Base-by-base conservation (phyloP, 2,797 vertebrate species). In the Sebastes jordani region DNA sequence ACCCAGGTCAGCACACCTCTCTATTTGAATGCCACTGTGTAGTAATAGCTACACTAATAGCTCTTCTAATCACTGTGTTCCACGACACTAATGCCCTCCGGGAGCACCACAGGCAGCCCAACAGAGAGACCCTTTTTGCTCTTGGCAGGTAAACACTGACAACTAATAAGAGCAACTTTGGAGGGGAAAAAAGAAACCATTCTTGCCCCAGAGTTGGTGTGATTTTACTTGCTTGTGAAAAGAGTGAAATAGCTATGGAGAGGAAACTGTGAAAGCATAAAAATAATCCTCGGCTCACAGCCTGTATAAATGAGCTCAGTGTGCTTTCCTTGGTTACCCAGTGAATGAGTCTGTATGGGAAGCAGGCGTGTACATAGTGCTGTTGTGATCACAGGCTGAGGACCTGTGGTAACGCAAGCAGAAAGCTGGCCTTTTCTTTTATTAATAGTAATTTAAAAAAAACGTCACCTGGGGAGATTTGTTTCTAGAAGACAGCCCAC, bases 61-160 rank as follows among this genome's bases (percentile, higher is more conserved):
- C 83, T 83, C 42, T 65, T 84, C 82, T 91, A 90, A 92, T 90
- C 87, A 90, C 46, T n/a, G 18, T 49, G 46, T 49, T 49, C 46
- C 46, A 49, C 18, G 18, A 75, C 60, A 62, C 84, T 83, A 80
- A 76, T 62, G 78, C 62, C 82, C 68, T 38, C 20, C 0, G 62
- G 76, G 74, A 84, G 63, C 71, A 52, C 20, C 73, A 23, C 6
- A 46, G 66, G 76, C 71, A 74, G 80, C 55, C 67, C 71, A 73
- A 55, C 69, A 76, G 32, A 73, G 66, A 71, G 42, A 56, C 52
- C 70, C 64, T 73, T 86, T 80, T 80, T 86, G 60, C 72, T 14
- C 70, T 78, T 65, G 42, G 65, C 76, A 82, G 76, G 65, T 80
- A 72, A 82, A 82, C 42, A 64, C 56, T 27, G 64, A 46, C 27